These are phyloP conservation scores for Caenorhabditis elegans DNA, from an alignment of 1,140 invertebrate species.

Conservation along the genomic window WBcel235 BX284603.4:10760001-10760500, in stretches of 20 bases:
- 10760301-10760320: background rate
- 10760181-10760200: background rate
- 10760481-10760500: too few species aligned
- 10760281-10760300: background rate
- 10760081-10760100: slow-evolving; percentile 15
- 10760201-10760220: background rate
- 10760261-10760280: slow-evolving; percentile 18
- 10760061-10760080: slow-evolving; percentile 22
- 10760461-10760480: background rate
- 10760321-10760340: background rate
- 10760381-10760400: background rate
- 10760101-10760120: background rate
- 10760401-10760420: background rate
- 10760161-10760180: slow-evolving; percentile 7
- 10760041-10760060: slow-evolving; percentile 31
- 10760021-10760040: slow-evolving; percentile 29
- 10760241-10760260: slow-evolving; percentile 1
- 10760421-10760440: slow-evolving; percentile 7
- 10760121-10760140: too few species aligned
- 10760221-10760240: background rate
- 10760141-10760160: slow-evolving; percentile 16
- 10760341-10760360: background rate
- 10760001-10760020: slow-evolving; percentile 25
- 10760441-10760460: slow-evolving; percentile 26
- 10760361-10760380: slow-evolving; percentile 19